Evolutionary conservation across 1,140 invertebrate species (phyloP).

Genomic region (Atta colombica): DNA sequence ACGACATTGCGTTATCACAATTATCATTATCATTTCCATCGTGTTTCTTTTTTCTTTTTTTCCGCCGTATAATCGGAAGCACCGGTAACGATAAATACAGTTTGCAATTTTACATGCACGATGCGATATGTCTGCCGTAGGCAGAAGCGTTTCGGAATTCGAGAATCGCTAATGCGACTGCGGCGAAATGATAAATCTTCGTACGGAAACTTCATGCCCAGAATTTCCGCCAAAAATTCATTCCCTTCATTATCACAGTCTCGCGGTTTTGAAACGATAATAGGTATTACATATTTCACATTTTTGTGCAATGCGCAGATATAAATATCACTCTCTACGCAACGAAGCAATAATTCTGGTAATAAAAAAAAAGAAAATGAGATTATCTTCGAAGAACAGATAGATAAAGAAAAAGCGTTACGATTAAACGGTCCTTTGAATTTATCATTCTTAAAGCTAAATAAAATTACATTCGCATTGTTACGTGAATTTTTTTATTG

Average conservation of each 20-base stretch:
- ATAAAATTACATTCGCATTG: neutral
- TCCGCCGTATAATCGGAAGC: neutral
- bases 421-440: neutral
- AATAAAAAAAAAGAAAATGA: neutral
- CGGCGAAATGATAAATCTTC: slow-evolving; percentile 68
- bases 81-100: slow-evolving; percentile 13
- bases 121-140: neutral
- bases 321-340: slow-evolving; percentile 6
- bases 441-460: neutral
- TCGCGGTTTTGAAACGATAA: slow-evolving; percentile 67
- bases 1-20: slow-evolving; percentile 27
- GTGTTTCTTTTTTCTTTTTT: neutral
- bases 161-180: slow-evolving; percentile 61
- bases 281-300: slow-evolving; percentile 43
- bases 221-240: slow-evolving; percentile 71
- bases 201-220: slow-evolving; percentile 61
- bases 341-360: slow-evolving; percentile 4
- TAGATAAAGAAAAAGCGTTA: neutral
- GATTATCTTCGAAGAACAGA: neutral
- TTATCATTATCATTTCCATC: slow-evolving; percentile 50
- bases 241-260: slow-evolving; percentile 71
- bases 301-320: slow-evolving; percentile 1
- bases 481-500: neutral
- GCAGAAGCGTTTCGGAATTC: slow-evolving; percentile 53
- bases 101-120: neutral